Evolutionary conservation across 2,113 vertebrate species (phyloP).

Genomic region (Coracopsis vasa): DNA sequence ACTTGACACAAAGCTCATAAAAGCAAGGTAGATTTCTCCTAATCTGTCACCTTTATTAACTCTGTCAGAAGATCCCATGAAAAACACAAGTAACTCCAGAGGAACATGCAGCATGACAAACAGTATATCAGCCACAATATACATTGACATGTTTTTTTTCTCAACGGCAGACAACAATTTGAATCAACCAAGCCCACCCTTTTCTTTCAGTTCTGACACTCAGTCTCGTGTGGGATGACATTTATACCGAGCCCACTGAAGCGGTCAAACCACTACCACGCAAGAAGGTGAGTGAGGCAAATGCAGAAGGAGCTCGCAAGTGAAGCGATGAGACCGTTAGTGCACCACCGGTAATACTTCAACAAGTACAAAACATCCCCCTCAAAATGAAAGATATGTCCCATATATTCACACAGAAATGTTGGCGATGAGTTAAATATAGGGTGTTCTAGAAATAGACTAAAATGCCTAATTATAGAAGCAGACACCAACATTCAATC

Average conservation of each 20-base stretch:
- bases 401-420: slow-evolving; percentile 4
- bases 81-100: not conserved
- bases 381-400: not conserved
- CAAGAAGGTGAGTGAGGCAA: not conserved
- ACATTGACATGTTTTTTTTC: not conserved
- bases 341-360: not conserved
- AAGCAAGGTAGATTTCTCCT: not conserved
- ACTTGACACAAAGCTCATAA: not conserved
- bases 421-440: not conserved
- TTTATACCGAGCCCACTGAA: not conserved
- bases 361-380: not conserved
- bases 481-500: not conserved
- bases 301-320: not conserved
- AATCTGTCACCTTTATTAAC: not conserved
- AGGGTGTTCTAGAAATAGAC: slow-evolving; percentile 24
- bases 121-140: not conserved
- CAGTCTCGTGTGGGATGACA: not conserved
- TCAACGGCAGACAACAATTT: not conserved
- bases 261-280: not conserved
- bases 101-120: not conserved
- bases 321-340: not conserved
- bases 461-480: slow-evolving; percentile 13
- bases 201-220: not conserved
- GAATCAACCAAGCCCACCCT: not conserved
- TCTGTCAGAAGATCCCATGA: not conserved